Percentiles rank a stretch among this genome's conserved stretches.
Evolutionary conservation across 2,888 invertebrate species (phyloP).

Genomic region (Cephus rjabovi): DNA sequence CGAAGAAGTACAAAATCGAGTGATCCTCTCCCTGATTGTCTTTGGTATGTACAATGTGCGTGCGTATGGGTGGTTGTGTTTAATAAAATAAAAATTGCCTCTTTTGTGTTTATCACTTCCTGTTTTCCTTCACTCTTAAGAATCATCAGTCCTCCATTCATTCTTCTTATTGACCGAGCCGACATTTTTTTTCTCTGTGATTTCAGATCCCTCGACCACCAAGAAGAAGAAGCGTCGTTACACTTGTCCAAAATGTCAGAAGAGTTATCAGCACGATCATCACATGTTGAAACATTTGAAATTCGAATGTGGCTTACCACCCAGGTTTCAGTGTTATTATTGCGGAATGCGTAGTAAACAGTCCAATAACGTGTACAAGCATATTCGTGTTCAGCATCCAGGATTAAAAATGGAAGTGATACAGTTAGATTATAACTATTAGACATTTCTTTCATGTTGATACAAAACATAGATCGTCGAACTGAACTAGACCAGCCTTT

Average conservation of each 20-base stretch:
- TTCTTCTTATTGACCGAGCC: too few species aligned
- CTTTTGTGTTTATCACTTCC: too few species aligned
- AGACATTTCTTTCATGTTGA: too few species aligned
- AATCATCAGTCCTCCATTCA: too few species aligned
- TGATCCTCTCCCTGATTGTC: not conserved
- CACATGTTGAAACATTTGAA: slow-evolving; percentile 57
- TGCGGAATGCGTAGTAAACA: slow-evolving; percentile 34
- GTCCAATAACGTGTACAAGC: slow-evolving; percentile 32
- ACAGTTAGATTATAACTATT: not conserved
- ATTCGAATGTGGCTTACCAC: slow-evolving; percentile 62
- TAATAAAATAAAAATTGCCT: too few species aligned
- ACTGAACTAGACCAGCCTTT: too few species aligned
- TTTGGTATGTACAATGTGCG: too few species aligned
- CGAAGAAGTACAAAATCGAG: not conserved
- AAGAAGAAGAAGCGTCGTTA: slow-evolving; percentile 5
- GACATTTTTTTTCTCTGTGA: too few species aligned
- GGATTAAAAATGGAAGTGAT: not conserved
- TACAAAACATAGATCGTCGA: too few species aligned
- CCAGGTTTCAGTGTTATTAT: slow-evolving; percentile 41
- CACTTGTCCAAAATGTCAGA: slow-evolving; percentile 47
- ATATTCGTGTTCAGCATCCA: slow-evolving; percentile 51
- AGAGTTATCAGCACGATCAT: slow-evolving; percentile 45
- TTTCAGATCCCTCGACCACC: too few species aligned
- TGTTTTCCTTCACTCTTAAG: too few species aligned
- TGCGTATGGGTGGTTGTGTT: too few species aligned